phyloP scores from a whole-genome alignment of 2,113 vertebrate species.

The Delphinapterus leucas region DNA sequence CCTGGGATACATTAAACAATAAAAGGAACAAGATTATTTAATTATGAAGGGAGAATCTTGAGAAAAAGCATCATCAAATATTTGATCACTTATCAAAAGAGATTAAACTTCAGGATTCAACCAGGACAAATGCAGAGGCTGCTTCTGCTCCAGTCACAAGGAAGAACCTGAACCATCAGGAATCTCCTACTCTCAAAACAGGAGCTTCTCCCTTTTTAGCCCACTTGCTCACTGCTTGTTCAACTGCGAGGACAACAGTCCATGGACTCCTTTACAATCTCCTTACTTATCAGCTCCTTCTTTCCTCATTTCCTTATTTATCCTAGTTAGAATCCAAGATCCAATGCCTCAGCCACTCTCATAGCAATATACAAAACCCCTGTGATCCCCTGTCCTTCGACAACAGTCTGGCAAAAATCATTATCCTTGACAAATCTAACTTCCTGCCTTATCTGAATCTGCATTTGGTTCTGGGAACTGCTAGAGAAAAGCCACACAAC shows the following conservation, averaged over 20 bases:
- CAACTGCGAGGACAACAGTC: background rate
- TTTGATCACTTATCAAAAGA: background rate
- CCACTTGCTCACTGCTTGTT: background rate
- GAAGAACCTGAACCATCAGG: background rate
- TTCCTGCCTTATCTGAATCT: background rate
- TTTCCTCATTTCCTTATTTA: background rate
- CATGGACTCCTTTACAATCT: background rate
- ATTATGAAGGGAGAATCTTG: background rate
- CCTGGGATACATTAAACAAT: background rate
- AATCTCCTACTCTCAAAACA: background rate
- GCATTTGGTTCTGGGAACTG: background rate
- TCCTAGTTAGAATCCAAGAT: background rate
- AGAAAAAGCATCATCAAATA: background rate
- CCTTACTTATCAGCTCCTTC: too few species aligned
- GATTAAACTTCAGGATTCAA: background rate
- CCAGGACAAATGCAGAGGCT: background rate
- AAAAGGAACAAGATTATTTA: background rate
- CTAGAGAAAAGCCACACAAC: background rate
- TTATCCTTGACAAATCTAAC: background rate
- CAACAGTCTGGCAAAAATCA: background rate
- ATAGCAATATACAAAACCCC: background rate
- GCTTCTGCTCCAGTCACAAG: background rate
- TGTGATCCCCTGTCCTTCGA: background rate
- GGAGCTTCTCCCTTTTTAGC: background rate
- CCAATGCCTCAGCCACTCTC: background rate